Evolutionary conservation across 2,113 vertebrate species (phyloP).

Genomic region (Clupea harengus): DNA sequence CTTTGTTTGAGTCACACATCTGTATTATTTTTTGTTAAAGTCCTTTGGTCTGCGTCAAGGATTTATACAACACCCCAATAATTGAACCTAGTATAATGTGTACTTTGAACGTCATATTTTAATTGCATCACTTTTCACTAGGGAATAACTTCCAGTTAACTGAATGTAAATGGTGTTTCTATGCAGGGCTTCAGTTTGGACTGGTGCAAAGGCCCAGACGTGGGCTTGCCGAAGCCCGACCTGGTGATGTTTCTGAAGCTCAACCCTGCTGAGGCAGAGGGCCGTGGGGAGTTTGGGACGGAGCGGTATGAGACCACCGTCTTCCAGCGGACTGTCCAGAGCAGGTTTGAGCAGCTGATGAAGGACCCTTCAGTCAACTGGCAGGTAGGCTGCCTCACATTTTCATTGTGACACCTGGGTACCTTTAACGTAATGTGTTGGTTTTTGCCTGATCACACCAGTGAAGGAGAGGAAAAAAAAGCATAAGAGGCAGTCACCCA

Average conservation of each 20-base stretch:
- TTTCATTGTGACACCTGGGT: neutral
- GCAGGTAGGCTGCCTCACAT: constrained; percentile 75
- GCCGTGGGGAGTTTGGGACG: constrained; percentile 77
- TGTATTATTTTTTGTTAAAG: too few species aligned
- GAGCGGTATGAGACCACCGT: constrained; percentile 82
- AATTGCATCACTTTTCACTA: neutral
- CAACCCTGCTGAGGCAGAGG: constrained; percentile 63
- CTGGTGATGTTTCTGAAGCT: constrained; percentile 89
- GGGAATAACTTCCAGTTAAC: neutral
- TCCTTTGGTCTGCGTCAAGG: neutral
- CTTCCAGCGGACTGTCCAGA: constrained; percentile 81
- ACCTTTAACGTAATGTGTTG: neutral
- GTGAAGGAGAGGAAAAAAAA: neutral
- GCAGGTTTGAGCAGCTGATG: constrained; percentile 79
- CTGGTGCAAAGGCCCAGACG: constrained; percentile 88
- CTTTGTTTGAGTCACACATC: too few species aligned
- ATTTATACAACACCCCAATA: neutral
- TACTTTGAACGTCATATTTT: too few species aligned
- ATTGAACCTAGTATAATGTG: neutral
- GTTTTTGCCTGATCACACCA: neutral
- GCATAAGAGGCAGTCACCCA: too few species aligned
- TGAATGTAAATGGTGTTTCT: neutral
- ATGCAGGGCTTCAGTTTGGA: constrained; percentile 83
- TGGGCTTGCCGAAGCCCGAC: constrained; percentile 92
- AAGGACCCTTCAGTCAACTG: constrained; percentile 82